Percentiles rank a stretch among this genome's conserved stretches.
These are phyloP conservation scores for Dinoponera quadriceps DNA, from an alignment of 1,140 invertebrate genomes.

Conservation along the genomic window DNA sequence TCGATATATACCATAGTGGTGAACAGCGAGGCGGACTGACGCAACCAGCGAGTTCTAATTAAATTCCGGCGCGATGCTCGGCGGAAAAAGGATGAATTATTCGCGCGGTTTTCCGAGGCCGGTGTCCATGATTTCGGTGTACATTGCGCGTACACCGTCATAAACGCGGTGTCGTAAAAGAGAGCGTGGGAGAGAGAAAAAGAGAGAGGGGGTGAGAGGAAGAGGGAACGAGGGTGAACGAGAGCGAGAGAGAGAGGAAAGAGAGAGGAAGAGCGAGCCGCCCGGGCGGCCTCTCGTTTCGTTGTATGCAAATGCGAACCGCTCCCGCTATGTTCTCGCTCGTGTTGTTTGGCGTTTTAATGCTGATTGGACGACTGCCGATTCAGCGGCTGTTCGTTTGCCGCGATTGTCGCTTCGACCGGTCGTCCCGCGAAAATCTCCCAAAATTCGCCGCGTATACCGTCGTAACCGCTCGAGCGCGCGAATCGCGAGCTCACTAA, in stretches of 20 bases:
- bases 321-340: slow-evolving; percentile 78
- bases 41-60: slow-evolving; percentile 12
- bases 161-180: slow-evolving; percentile 68
- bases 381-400: slow-evolving; percentile 83
- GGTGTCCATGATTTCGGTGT: slow-evolving; percentile 37
- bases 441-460: slow-evolving; percentile 69
- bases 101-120: slow-evolving; percentile 27
- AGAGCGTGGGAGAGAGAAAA: not conserved
- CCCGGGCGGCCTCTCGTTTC: slow-evolving; percentile 16
- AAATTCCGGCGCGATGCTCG: slow-evolving; percentile 21
- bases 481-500: slow-evolving; percentile 51
- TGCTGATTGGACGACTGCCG: slow-evolving; percentile 85
- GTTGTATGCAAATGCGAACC: slow-evolving; percentile 64
- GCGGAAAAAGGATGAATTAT: slow-evolving; percentile 59
- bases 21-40: not conserved
- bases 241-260: not conserved
- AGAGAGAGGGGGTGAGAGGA: slow-evolving; percentile 7
- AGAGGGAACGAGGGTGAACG: not conserved
- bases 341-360: slow-evolving; percentile 83
- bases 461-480: slow-evolving; percentile 15
- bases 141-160: slow-evolving; percentile 55
- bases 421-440: slow-evolving; percentile 73
- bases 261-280: not conserved
- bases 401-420: slow-evolving; percentile 77
- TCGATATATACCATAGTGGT: not conserved